Evolutionary conservation across 2,888 invertebrate genomes (phyloP), one percentile per base, ranked within the genome.

Genomic region (Zaprionus bogoriensis): DNA sequence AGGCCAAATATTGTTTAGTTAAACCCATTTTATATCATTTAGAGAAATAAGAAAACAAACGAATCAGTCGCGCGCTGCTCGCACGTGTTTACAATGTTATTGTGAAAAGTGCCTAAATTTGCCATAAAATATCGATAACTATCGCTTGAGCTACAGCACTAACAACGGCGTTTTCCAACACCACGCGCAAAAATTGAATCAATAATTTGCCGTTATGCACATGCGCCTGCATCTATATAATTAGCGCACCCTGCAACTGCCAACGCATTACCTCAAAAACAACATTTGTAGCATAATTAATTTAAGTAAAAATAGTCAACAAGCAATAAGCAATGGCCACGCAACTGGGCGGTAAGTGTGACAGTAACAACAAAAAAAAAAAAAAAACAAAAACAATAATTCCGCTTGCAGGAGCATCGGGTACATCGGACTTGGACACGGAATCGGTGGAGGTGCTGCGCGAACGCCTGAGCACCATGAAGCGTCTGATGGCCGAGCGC

Each of bases 1-100:
- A 99, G 48, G 97, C 94, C 74, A 98, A 93, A 93, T 99, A 99
- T 92, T 99, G 97, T 89, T 97, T 98, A 6, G 98, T 97, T 55
- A 97, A 91, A 48, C 96, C 97, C 97, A 97, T 97, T 82, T 86
- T 67, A 36, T 89, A 66, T 27, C 70, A 74, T 74, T 68, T 36
- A 75, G 46, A 50, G 41, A 30, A 25, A 14, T 50, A 17, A 19
- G 3, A 73, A 65, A 54, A 46, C 41, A 44, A 76, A 38, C 47
- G 32, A 10, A 30, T 7, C 32, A 50, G 19, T 19, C 9, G 36
- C 45, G 50, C 66, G 44, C 57, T 36, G 32, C 42, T 47, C 67
- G 72, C 87, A 87, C 82, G 87, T 84, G 87, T 71, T 78, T 46
- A 38, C 45, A 51, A 52, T 74, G 64, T 67, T 54, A 14, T 72